phyloP scores from a whole-genome alignment of 2,797 vertebrate species.

The Megaceryle alcyon region DNA sequence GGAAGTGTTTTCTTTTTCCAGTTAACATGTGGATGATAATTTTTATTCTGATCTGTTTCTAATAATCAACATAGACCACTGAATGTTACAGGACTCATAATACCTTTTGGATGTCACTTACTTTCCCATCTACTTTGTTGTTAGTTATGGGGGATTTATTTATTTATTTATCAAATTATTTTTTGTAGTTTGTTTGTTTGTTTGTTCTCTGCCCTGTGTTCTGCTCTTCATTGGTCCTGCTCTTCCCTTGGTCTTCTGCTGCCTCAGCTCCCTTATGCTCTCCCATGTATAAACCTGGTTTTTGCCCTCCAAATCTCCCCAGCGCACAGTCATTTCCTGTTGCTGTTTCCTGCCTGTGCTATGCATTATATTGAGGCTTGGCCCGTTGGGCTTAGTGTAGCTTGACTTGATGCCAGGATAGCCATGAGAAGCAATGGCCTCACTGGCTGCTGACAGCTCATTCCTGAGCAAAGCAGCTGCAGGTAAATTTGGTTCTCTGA shows the following conservation, averaged over 20 bases:
- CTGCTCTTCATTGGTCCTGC: not conserved
- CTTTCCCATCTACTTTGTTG: not conserved
- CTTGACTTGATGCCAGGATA: slow-evolving; percentile 41
- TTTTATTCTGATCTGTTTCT: not conserved
- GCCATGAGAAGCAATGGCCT: not conserved
- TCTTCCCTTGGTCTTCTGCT: not conserved
- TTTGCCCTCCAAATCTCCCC: not conserved
- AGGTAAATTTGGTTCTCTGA: slow-evolving; percentile 11
- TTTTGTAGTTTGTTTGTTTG: no score
- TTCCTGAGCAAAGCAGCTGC: not conserved
- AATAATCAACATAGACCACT: not conserved
- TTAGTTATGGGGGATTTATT: no score
- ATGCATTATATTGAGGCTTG: not conserved
- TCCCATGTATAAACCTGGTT: not conserved
- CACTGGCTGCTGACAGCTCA: slow-evolving; percentile 4
- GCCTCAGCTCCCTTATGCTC: not conserved
- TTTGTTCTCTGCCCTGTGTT: not conserved
- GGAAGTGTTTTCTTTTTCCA: not conserved
- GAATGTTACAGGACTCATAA: not conserved
- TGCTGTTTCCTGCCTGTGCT: slow-evolving; percentile 31
- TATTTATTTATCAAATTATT: no score
- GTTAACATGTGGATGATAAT: not conserved
- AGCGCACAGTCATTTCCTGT: not conserved
- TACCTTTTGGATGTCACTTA: not conserved
- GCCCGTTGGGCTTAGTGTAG: not conserved